Evolutionary conservation across 2,888 invertebrate genomes (phyloP), one percentile per base, ranked within the genome.

Genomic region (Andrena camellia): DNA sequence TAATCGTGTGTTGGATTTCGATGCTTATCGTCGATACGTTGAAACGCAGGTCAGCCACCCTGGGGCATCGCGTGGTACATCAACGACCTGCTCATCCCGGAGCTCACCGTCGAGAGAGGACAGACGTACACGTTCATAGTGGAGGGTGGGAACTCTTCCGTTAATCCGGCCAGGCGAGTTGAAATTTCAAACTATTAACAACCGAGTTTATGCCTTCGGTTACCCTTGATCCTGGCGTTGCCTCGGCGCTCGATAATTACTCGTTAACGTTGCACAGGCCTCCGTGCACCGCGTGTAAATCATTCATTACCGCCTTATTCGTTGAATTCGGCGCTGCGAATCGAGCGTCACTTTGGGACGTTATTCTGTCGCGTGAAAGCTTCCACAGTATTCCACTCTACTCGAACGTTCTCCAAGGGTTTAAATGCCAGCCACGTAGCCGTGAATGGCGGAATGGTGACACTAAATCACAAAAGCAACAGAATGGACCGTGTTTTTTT

Each of bases 31-130:
- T 48, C 13, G 33, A 62, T 64, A 17, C 57, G 33, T 64, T 59
- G 20, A 42, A 76, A 72, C 57, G 6, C 76, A 96, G 96, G 96
- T 63, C 95, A 96, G 88, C 97, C 97, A 6, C 97, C 97, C 0
- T 98, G 98, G 97, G 98, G 98, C 77, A 97, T 98, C 84, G 97
- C 98, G 23, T 98, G 98, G 98, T 99, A 98, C 95, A 96, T 99
- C 92, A 98, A 99, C 94, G 98, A 98, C 91, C 95, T 96, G 86
- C 95, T 99, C 26, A 98, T 98, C 86, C 99, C 99, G 0, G 98
- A 98, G 94, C 95, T 99, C 42, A 97, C 97, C 70, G 97, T 99
- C 81, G 97, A 98, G 92, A 95, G 98, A 63, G 98, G 98, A 2
- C 96, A 97, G 92, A 97, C 97, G 0, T 98, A 98, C 94, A 97